These are phyloP conservation scores for Atherinosoma microstoma DNA, from an alignment of 2,797 vertebrate genomes.

Conservation along the genomic window DNA sequence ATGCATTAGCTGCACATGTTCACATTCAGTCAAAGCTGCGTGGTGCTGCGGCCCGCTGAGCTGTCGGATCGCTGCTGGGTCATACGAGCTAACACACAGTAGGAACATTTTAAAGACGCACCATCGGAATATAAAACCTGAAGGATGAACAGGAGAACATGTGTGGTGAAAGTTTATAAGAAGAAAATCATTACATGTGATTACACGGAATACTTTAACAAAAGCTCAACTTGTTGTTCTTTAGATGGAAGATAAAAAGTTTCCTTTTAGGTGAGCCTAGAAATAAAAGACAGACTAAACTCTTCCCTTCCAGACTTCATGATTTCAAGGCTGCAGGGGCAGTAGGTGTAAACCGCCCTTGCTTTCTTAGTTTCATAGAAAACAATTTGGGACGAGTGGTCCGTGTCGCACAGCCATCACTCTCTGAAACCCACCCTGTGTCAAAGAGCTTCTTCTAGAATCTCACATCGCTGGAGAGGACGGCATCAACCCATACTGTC, in stretches of 20 bases:
- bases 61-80: slow-evolving; percentile 33
- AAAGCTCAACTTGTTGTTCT: no score
- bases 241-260: not conserved
- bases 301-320: not conserved
- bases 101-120: not conserved
- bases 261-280: not conserved
- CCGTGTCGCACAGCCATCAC: slow-evolving; percentile 49
- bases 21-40: not conserved
- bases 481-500: slow-evolving; percentile 8
- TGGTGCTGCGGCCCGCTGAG: not conserved
- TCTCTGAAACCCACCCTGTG: slow-evolving; percentile 44
- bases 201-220: no score
- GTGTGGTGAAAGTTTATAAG: no score
- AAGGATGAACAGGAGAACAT: not conserved
- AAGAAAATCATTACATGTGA: not conserved
- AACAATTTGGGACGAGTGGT: slow-evolving; percentile 59
- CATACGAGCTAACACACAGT: not conserved
- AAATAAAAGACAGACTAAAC: not conserved
- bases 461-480: slow-evolving; percentile 14
- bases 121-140: slow-evolving; percentile 2
- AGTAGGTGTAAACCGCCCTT: slow-evolving; percentile 42
- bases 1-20: slow-evolving; percentile 33
- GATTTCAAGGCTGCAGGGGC: slow-evolving; percentile 48
- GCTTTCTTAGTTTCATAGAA: slow-evolving; percentile 43
- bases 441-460: slow-evolving; percentile 51